Evolutionary conservation across 1,140 invertebrate genomes (phyloP), one percentile per base, ranked within the genome.

Genomic region (Aphis craccivora): DNA sequence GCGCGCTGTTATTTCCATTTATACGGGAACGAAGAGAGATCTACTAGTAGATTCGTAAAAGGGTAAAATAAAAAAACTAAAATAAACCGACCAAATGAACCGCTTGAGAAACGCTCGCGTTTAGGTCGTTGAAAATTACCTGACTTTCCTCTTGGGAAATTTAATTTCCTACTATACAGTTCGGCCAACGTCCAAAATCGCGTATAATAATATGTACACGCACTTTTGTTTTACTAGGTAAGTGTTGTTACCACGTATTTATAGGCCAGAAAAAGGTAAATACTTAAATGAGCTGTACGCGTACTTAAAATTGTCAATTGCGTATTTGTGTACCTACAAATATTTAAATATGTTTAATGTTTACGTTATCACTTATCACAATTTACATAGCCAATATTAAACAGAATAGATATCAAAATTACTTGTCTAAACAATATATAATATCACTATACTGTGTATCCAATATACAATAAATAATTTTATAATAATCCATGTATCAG

Each of bases 141-240:
- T 55, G 88, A 89, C 51, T 89, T 89, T 53, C 53, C 88, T 89
- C 88, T 55, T 55, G 88, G 88, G 88, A 89, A 89, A 89, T 89
- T 89, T 89, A 89, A 89, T 89, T 89, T 55, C 88, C 51, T 25
- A 14, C 88, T 48, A 48, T 40, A 89, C 30, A 48, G 51, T 89
- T 40, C 88, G 35, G 51, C n/a, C 30, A 89, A 55, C 37, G 88
- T 89, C 88, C 88, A 53, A 55, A 89, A 37, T 40, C 35, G 35
- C 88, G 22, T 25, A 53, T 35, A 86, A 53, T 35, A 86, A 20
- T n/a, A 37, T 51, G 51, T 9, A 48, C 43, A 53, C 3, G 22
- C 45, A 53, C 83, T 86, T 18, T n/a, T 83, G 35, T 37, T 83
- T 22, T 37, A 83, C 23, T 45, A 14, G 4, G 37, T 40, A 40